Percentiles rank a stretch among this genome's conserved stretches.
These are phyloP conservation scores for Torymus auratus DNA, from an alignment of 2,888 invertebrate species.

Conservation along the genomic window DNA sequence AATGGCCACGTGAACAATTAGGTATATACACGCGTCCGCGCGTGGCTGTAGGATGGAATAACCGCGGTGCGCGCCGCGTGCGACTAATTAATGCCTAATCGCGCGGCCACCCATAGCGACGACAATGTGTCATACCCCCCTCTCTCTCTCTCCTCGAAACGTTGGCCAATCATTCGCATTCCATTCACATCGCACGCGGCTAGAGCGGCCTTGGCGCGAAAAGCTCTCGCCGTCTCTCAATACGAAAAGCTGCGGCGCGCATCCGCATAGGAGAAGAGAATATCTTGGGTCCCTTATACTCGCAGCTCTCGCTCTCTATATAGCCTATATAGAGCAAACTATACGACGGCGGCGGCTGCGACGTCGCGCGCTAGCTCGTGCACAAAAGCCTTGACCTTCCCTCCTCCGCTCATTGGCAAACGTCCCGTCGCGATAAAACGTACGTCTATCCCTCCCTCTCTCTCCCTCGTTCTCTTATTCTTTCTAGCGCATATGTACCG, in stretches of 20 bases:
- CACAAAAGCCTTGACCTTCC: conserved; percentile 45
- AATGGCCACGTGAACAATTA: background rate
- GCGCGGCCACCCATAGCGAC: background rate
- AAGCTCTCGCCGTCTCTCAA: background rate
- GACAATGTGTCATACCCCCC: background rate
- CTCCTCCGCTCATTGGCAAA: conserved; percentile 31
- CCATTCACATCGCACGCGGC: background rate
- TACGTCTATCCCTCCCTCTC: background rate
- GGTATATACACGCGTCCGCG: background rate
- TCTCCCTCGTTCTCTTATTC: background rate
- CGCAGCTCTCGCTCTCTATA: too few species aligned
- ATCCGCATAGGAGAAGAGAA: background rate
- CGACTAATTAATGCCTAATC: too few species aligned
- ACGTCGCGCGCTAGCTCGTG: background rate
- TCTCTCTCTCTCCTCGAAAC: background rate
- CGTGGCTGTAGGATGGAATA: background rate
- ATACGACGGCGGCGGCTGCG: too few species aligned
- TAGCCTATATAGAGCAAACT: too few species aligned
- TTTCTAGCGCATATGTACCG: too few species aligned
- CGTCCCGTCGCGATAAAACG: conserved; percentile 27
- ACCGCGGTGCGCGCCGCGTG: too few species aligned
- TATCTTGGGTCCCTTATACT: too few species aligned
- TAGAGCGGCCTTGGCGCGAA: conserved; percentile 1
- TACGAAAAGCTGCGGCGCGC: background rate
- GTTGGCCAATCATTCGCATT: conserved; percentile 32